phyloP scores from a whole-genome alignment of 2,113 vertebrate genomes.

The Vimba vimba region DNA sequence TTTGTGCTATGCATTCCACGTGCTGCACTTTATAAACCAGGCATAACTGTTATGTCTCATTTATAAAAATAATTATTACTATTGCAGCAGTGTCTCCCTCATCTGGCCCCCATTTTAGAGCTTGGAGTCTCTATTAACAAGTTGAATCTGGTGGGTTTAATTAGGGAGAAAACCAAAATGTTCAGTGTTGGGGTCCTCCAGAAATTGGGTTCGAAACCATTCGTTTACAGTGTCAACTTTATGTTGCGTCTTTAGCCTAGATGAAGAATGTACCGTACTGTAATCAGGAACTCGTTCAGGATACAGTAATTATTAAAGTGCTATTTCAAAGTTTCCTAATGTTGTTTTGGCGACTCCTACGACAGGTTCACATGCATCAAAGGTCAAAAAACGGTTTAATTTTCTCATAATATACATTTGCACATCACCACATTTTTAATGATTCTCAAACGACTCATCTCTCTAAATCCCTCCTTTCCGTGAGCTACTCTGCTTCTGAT shows the following conservation, averaged over 20 bases:
- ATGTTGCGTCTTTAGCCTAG: not conserved
- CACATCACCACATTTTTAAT: no score
- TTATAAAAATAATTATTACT: not conserved
- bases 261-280: not conserved
- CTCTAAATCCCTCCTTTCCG: no score
- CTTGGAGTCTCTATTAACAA: not conserved
- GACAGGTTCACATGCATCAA: no score
- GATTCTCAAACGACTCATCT: no score
- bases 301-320: not conserved
- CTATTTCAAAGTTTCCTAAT: no score
- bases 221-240: not conserved
- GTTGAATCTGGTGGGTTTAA: not conserved
- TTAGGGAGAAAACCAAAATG: not conserved
- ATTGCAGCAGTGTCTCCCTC: not conserved
- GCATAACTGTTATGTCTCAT: not conserved
- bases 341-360: no score
- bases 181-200: not conserved
- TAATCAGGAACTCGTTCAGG: not conserved
- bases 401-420: no score
- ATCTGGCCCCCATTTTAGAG: not conserved
- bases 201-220: not conserved
- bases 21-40: conserved; percentile 2
- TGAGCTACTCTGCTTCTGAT: no score
- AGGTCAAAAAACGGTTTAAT: no score
- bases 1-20: conserved; percentile 10